These are phyloP conservation scores for Leptobrachium ailaonicum DNA, from an alignment of 2,113 vertebrate genomes.

Conservation along the genomic window DNA sequence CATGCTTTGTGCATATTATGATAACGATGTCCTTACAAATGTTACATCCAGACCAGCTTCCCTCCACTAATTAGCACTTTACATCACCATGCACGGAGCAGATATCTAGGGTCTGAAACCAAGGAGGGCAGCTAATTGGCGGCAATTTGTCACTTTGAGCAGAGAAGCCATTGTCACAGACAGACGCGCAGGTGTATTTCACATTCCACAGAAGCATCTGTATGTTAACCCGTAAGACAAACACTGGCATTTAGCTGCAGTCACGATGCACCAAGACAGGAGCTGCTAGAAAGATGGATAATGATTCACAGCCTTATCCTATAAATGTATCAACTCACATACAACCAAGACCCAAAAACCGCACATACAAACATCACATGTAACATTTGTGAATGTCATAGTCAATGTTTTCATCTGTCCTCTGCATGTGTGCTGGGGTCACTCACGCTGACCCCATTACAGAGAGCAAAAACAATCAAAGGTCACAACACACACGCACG, in stretches of 20 bases:
- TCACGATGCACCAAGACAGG: not conserved
- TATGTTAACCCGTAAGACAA: not conserved
- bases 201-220: not conserved
- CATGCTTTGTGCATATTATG: no score
- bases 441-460: no score
- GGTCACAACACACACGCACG: no score
- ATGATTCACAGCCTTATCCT: not conserved
- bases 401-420: no score
- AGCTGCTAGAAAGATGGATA: no score
- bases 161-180: slow-evolving; percentile 13
- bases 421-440: no score
- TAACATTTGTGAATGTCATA: no score
- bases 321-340: no score
- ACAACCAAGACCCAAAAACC: no score
- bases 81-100: slow-evolving; percentile 9
- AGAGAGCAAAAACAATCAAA: no score
- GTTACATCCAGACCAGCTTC: not conserved
- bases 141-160: slow-evolving; percentile 13
- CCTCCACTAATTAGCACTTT: slow-evolving; percentile 15
- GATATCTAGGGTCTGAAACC: slow-evolving; percentile 4
- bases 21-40: not conserved
- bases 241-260: not conserved
- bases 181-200: not conserved
- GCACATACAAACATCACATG: no score
- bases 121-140: slow-evolving; percentile 15